A percentile compares a stretch with the other conserved stretches of the same genome.
These are phyloP conservation scores for Periplaneta americana DNA, from an alignment of 1,140 invertebrate genomes.

Conservation along the genomic window DNA sequence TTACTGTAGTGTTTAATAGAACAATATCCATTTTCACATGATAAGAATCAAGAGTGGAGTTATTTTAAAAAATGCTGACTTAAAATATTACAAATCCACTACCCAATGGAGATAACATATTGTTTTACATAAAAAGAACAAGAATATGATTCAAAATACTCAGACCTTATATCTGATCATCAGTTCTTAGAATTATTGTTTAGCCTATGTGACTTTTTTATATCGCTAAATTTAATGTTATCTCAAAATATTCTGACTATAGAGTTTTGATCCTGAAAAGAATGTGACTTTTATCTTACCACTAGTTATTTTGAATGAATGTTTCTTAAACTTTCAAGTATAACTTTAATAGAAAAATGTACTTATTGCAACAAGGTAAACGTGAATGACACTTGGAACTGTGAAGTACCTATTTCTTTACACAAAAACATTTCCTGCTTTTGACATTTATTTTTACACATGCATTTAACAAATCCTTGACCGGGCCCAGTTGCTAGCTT, in stretches of 20 bases:
- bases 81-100: too few species aligned
- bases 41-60: too few species aligned
- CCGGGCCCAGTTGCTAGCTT: not conserved
- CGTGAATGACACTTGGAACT: not conserved
- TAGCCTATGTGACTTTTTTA: too few species aligned
- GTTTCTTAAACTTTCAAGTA: not conserved
- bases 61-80: too few species aligned
- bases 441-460: constrained; percentile 2
- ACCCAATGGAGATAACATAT: too few species aligned
- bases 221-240: not conserved
- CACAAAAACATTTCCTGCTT: not conserved
- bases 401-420: not conserved
- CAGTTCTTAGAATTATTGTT: too few species aligned
- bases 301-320: not conserved
- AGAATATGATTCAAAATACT: too few species aligned
- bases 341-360: not conserved
- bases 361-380: not conserved
- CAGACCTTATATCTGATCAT: too few species aligned
- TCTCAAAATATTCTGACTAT: not conserved
- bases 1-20: too few species aligned
- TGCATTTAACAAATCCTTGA: not conserved
- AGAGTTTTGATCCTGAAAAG: not conserved
- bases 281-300: not conserved
- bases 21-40: too few species aligned
- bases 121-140: too few species aligned